A percentile compares a stretch with the other conserved stretches of the same genome.
These are phyloP conservation scores for Limosa lapponica DNA, from an alignment of 2,797 vertebrate genomes.

Conservation along the genomic window DNA sequence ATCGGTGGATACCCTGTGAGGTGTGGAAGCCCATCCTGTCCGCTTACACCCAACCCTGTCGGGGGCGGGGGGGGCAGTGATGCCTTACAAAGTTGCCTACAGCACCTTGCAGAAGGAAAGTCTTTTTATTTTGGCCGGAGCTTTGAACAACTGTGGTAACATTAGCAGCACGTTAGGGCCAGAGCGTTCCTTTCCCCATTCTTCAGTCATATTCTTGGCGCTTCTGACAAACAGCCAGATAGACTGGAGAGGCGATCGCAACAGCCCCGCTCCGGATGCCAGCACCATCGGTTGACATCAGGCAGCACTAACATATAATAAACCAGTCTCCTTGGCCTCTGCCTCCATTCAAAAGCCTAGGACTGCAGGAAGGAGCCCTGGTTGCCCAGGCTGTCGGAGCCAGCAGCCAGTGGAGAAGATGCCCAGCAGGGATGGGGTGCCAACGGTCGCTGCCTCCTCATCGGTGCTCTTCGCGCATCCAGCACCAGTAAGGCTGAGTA, in stretches of 20 bases:
- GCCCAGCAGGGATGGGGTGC: accelerated
- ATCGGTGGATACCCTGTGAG: background rate
- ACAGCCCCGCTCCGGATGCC: accelerated
- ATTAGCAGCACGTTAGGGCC: background rate
- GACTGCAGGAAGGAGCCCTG: background rate
- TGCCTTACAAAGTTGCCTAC: background rate
- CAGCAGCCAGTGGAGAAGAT: background rate
- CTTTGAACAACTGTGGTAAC: background rate
- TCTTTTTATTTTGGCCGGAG: background rate
- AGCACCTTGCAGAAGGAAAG: background rate
- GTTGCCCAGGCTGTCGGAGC: background rate
- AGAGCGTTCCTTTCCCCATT: background rate
- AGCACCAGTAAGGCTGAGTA: background rate
- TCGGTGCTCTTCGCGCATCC: background rate
- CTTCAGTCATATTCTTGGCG: background rate
- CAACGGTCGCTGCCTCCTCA: background rate
- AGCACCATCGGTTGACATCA: background rate
- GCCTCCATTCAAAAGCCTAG: background rate
- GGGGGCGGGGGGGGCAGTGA: accelerated
- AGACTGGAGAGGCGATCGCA: background rate
- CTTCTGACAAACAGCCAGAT: background rate
- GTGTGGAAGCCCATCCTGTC: background rate
- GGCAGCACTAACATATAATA: background rate
- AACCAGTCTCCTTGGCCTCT: background rate
- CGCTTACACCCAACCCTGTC: accelerated